Conservation (phyloP, 2,888 invertebrate species). For the Epsilonema sp. region DNA sequence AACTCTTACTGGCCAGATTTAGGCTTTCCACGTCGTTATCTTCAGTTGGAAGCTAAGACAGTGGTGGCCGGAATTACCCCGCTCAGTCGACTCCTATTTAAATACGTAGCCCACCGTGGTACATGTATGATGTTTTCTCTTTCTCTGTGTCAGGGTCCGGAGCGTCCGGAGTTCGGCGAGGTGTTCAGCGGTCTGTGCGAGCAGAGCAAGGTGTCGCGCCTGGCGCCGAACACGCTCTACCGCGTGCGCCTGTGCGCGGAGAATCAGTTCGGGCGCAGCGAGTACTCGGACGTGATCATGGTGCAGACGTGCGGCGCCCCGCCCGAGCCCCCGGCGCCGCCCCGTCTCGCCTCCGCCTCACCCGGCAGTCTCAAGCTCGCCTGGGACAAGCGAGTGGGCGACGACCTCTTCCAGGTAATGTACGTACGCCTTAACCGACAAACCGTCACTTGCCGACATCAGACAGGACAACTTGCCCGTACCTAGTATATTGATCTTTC, state of each 20-base stretch:
- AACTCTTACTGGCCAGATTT: too few relatives aligned
- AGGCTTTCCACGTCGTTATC: too few relatives aligned
- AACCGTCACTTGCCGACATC: too few relatives aligned
- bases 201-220: constrained; percentile 51
- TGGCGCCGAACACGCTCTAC: constrained; percentile 58
- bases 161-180: constrained; percentile 53
- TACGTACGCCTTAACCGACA: too few relatives aligned
- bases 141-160: too few relatives aligned
- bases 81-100: too few relatives aligned
- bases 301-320: constrained; percentile 27
- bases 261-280: constrained; percentile 49
- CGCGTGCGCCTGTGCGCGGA: constrained; percentile 60
- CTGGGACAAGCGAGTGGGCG: constrained; percentile 30
- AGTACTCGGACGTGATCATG: constrained; percentile 4
- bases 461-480: too few relatives aligned
- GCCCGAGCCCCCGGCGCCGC: constrained; percentile 30
- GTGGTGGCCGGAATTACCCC: too few relatives aligned
- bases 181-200: constrained; percentile 50
- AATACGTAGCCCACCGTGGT: too few relatives aligned
- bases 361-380: constrained; percentile 27
- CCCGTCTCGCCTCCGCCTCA: constrained; percentile 26
- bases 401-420: constrained; percentile 26
- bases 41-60: too few relatives aligned
- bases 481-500: too few relatives aligned
- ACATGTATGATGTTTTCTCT: too few relatives aligned